Conservation (phyloP, 2,113 vertebrate genomes). For the Helogale parvula region DNA sequence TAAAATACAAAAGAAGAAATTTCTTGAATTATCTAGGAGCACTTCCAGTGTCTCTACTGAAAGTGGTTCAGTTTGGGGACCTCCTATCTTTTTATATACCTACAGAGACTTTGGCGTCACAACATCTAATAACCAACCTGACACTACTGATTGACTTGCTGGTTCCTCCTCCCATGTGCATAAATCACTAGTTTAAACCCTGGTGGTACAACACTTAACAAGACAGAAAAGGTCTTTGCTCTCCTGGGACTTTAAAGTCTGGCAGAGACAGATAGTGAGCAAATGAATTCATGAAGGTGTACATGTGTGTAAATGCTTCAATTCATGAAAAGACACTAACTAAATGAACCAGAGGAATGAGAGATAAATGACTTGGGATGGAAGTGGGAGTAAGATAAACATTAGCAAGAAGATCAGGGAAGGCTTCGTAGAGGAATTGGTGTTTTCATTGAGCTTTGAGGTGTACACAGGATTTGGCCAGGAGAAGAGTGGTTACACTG, state of each 20-base stretch:
- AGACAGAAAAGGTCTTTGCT: not conserved
- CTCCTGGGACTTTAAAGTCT: not conserved
- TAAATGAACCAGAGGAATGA: not conserved
- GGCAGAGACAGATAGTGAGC: not conserved
- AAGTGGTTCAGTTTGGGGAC: not conserved
- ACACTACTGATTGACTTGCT: not conserved
- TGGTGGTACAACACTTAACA: not conserved
- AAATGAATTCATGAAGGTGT: not conserved
- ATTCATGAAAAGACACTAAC: not conserved
- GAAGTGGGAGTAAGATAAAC: not conserved
- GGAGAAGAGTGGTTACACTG: not conserved
- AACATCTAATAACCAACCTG: not conserved
- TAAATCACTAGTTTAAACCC: not conserved
- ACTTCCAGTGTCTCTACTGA: not conserved
- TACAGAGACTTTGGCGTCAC: not conserved
- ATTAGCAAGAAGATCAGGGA: not conserved
- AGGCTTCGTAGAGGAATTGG: not conserved
- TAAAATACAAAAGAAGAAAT: constrained; percentile 31
- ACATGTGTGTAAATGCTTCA: not conserved
- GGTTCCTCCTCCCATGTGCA: not conserved
- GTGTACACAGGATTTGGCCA: not conserved
- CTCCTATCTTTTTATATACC: not conserved
- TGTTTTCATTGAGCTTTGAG: not conserved
- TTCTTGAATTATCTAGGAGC: not conserved
- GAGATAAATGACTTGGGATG: not conserved